Evolutionary conservation across 1,140 invertebrate genomes (phyloP), one percentile per base, ranked within the genome.

Genomic region (Zaprionus nigranus): DNA sequence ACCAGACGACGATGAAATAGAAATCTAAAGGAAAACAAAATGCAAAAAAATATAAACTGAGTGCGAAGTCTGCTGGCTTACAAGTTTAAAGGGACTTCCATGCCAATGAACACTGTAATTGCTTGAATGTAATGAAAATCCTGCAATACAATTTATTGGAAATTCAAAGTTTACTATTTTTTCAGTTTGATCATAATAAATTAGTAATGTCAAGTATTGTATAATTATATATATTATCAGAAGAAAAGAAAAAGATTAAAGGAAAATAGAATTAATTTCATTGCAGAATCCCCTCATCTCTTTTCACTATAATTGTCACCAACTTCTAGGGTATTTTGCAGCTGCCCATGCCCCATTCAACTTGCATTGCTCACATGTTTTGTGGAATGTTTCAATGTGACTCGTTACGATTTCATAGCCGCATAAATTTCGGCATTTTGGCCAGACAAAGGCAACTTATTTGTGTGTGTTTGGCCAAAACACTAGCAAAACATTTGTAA

Each of bases 391-490:
- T 70, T 75, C 30, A 70, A 75, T 75, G 66, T 43, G 60, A n/a
- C 40, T 75, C 72, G 53, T 75, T 75, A 71, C 26, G 60, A 64
- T 71, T 75, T 75, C 73, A 75, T 64, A 75, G 67, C 43, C 67
- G 72, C 72, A 75, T 62, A 75, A 57, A 70, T 53, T 75, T 75
- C 30, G 46, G 26, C 26, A 20, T 38, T 24, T 61, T 15, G 40
- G 40, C 51, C 65, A 62, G 65, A 75, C 72, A 68, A 69, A 71
- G 43, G 60, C 54, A 13, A 1, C 59, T 75, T 67, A 75, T 71
- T 71, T 75, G 60, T 70, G 60, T 75, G 67, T 75, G 57, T 51
- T 51, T 75, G 57, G 28, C 66, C 54, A 75, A 75, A 75, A 69
- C 56, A 56, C 46, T 46, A 57, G 49, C 65, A 59, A 53, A 70